These are phyloP conservation scores for Heliconius erato DNA, from an alignment of 2,888 invertebrate genomes.

Conservation along the genomic window DNA sequence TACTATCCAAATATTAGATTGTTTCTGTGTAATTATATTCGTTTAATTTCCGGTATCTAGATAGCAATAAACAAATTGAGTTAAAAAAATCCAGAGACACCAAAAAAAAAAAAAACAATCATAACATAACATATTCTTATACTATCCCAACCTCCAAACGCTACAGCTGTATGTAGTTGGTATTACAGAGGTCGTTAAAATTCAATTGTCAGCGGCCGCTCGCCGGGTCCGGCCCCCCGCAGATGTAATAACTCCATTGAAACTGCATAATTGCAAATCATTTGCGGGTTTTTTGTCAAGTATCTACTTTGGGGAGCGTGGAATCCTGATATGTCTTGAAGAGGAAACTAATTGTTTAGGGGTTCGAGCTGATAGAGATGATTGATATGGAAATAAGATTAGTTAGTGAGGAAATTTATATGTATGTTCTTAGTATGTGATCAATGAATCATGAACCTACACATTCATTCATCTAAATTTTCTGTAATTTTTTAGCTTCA, in stretches of 20 bases:
- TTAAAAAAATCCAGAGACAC: too few relatives aligned
- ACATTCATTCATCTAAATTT: too few relatives aligned
- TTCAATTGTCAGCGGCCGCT: conserved; percentile 82
- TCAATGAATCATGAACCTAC: not conserved
- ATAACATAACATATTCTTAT: not conserved
- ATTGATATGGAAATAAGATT: conserved; percentile 25
- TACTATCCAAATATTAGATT: too few relatives aligned
- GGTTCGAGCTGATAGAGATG: conserved; percentile 25
- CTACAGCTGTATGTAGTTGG: conserved; percentile 61
- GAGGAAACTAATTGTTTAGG: conserved; percentile 39
- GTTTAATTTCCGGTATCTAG: not conserved
- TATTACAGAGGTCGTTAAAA: conserved; percentile 83
- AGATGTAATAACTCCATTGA: conserved; percentile 84
- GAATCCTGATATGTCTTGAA: conserved; percentile 54
- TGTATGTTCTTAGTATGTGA: not conserved
- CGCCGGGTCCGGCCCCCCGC: conserved; percentile 69
- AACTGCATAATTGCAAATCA: conserved; percentile 85
- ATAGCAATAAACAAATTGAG: not conserved
- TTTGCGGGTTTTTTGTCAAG: conserved; percentile 78
- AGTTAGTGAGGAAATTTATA: not conserved
- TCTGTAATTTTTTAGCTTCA: too few relatives aligned
- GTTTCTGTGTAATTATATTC: too few relatives aligned
- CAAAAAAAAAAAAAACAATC: not conserved
- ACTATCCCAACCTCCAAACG: conserved; percentile 40
- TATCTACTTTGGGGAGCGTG: conserved; percentile 53